Base-by-base conservation (phyloP, 2,113 vertebrate species). In the Spea multiplicata region DNA sequence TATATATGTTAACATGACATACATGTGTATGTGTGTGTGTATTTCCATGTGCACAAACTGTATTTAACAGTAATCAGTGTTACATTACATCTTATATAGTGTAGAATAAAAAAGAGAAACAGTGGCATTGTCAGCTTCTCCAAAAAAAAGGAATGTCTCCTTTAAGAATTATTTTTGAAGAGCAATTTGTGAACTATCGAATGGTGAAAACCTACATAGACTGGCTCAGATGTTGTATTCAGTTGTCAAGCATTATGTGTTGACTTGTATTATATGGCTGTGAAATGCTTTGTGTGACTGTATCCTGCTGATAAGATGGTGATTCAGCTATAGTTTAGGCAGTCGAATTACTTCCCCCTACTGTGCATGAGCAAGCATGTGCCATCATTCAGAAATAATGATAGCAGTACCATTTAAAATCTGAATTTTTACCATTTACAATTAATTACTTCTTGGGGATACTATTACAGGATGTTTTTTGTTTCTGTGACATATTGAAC, bases 351-450 rank as follows among this genome's bases (percentile, higher is more conserved):
- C 9, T 74, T 50, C 66, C 12, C 59, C 71, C 71, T 61, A 65
- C 65, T 74, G 78, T 61, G 71, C 46, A 74, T 74, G 49, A 68
- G 45, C 64, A 80, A 59, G 53, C 65, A 61, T 50, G 66, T 47
- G 48, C 17, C 71, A 74, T 74, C 71, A 80, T 68, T 74, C 61
- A 74, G 71, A 74, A 80, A 74, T 74, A 80, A 80, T 73, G 77
- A 79, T 61, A 74, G 71, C 71, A 80, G 64, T 46, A 74, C 53
- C 44, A 74, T 71, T 80, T 68, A 73, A 45, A 80, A 67, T 80
- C 65, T 44, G 53, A 59, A 68, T 59, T 71, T 64, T 72, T 78
- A 71, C 67, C 49, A 48, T 65, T 71, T 71, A 78, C 45, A 59
- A 79, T 55, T 80, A 74, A 80, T 80, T 74, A 55, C 78, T 53